Evolutionary conservation across 2,113 vertebrate genomes (phyloP).

Genomic region (Takifugu bimaculatus): DNA sequence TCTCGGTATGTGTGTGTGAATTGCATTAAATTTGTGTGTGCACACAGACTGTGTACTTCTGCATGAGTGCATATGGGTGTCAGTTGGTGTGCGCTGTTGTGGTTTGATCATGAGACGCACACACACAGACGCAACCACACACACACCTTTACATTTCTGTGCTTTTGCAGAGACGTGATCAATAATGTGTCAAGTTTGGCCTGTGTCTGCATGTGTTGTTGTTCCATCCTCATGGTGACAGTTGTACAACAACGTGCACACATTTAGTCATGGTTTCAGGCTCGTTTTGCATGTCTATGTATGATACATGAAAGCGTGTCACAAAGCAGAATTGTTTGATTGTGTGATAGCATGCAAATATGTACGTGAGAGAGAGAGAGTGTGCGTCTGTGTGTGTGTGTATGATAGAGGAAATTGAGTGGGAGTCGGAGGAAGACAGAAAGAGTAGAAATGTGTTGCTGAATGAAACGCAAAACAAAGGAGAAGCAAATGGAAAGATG

Average conservation of each 20-base stretch:
- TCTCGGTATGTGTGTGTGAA: slow-evolving; percentile 3
- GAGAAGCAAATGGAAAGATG: slow-evolving; percentile 31
- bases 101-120: slow-evolving; percentile 42
- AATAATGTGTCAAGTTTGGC: not conserved
- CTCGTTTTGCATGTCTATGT: slow-evolving; percentile 56
- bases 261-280: slow-evolving; percentile 13
- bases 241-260: slow-evolving; percentile 34
- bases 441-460: slow-evolving; percentile 7
- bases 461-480: slow-evolving; percentile 4
- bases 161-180: slow-evolving; percentile 3
- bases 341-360: slow-evolving; percentile 55
- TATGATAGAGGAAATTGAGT: slow-evolving; percentile 10
- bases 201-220: not conserved
- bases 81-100: slow-evolving; percentile 25
- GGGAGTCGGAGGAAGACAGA: not conserved
- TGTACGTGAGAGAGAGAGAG: slow-evolving; percentile 6
- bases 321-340: slow-evolving; percentile 55
- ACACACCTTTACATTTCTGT: slow-evolving; percentile 6
- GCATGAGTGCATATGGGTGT: slow-evolving; percentile 32
- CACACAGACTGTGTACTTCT: slow-evolving; percentile 22
- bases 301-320: not conserved
- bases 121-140: slow-evolving; percentile 2
- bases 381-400: slow-evolving; percentile 20
- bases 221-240: not conserved
- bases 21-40: slow-evolving; percentile 5